These are phyloP conservation scores for Apteryx owenii DNA, from an alignment of 2,113 vertebrate species.

Conservation along the genomic window DNA sequence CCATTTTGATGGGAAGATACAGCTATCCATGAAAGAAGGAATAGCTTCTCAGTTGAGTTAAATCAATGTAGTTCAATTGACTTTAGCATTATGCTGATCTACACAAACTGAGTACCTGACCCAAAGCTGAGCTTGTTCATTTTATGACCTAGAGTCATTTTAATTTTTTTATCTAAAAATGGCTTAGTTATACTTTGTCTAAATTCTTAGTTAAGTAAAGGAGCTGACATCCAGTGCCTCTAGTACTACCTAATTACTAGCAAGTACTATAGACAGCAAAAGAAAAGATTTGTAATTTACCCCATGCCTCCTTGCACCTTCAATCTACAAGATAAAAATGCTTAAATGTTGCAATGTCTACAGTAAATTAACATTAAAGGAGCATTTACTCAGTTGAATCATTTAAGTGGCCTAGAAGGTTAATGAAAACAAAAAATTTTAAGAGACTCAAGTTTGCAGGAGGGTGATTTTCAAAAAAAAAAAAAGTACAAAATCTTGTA, in stretches of 20 bases:
- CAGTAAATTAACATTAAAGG: background rate
- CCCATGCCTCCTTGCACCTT: background rate
- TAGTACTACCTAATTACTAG: background rate
- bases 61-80: background rate
- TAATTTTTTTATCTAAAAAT: background rate
- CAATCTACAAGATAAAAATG: background rate
- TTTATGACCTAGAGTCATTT: background rate
- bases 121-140: background rate
- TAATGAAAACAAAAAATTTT: constrained; percentile 8
- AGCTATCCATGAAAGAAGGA: background rate
- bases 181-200: background rate
- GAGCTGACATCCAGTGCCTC: background rate
- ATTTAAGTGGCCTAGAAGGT: background rate
- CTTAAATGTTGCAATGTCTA: background rate
- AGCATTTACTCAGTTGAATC: background rate
- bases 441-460: background rate
- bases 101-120: background rate
- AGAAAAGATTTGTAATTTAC: background rate
- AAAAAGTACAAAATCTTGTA: background rate
- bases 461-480: background rate
- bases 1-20: background rate
- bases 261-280: background rate
- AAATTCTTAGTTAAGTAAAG: background rate
- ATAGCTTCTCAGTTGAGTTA: background rate
- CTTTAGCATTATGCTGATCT: background rate